phyloP scores from a whole-genome alignment of 2,113 vertebrate species.

The Strigops habroptila region DNA sequence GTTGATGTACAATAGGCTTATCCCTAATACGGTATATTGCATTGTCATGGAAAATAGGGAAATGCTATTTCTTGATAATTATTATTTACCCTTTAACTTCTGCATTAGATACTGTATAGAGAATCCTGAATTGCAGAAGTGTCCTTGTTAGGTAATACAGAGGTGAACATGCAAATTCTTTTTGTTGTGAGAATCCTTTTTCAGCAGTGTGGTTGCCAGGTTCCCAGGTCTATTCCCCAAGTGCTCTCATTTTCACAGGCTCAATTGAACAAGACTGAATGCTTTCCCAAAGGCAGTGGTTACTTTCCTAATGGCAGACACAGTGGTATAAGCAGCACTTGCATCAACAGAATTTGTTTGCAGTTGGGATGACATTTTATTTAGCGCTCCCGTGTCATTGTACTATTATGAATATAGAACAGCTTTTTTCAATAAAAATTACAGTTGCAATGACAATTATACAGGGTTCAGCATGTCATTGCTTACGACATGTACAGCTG shows the following conservation, averaged over 20 bases:
- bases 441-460: not conserved
- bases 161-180: constrained; percentile 31
- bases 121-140: not conserved
- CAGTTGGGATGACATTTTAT: constrained; percentile 52
- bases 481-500: not conserved
- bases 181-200: not conserved
- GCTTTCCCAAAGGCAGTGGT: constrained; percentile 22
- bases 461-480: not conserved
- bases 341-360: constrained; percentile 50
- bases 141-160: not conserved
- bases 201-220: constrained; percentile 46
- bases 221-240: constrained; percentile 39
- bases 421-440: constrained; percentile 2
- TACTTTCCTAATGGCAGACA: constrained; percentile 34
- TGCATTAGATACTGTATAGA: not conserved
- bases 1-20: not conserved
- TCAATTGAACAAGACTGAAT: constrained; percentile 27
- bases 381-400: not conserved
- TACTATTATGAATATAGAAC: not conserved
- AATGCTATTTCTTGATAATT: not conserved
- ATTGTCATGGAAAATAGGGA: not conserved
- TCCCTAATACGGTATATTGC: not conserved
- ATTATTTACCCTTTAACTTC: not conserved
- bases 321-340: constrained; percentile 16
- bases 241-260: constrained; percentile 50